Evolutionary conservation across 2,797 vertebrate species (phyloP).

Genomic region (Clarias fuscus): DNA sequence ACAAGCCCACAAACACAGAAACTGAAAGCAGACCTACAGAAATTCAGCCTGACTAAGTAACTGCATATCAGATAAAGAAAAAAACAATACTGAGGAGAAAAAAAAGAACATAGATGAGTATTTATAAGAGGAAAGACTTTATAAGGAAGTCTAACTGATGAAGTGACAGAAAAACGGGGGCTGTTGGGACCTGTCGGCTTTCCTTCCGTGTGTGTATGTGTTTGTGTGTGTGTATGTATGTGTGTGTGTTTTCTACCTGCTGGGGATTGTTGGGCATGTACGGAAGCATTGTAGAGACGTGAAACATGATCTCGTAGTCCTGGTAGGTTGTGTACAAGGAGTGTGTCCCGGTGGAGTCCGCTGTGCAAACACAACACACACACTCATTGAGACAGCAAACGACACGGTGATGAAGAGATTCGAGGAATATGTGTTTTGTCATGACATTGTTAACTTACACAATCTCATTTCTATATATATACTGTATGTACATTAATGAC

Average conservation of each 20-base stretch:
- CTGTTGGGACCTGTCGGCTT: neutral
- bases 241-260: conserved; percentile 76
- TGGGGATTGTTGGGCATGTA: conserved; percentile 95
- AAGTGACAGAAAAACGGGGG: neutral
- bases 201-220: neutral
- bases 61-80: neutral
- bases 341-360: conserved; percentile 92
- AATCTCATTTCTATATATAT: neutral
- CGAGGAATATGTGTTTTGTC: neutral
- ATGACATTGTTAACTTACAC: neutral
- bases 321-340: conserved; percentile 94
- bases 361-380: conserved; percentile 63
- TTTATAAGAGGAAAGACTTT: neutral
- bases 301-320: conserved; percentile 97
- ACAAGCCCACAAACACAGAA: conserved; percentile 29
- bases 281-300: conserved; percentile 94
- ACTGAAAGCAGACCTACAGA: conserved; percentile 27
- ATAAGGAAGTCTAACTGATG: neutral
- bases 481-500: too few species aligned
- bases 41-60: neutral
- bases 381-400: too few species aligned
- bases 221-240: neutral
- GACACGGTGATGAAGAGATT: neutral
- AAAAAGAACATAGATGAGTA: neutral
- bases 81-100: neutral